Base-by-base conservation (phyloP, 2,888 invertebrate species). In the Chironomus tentans region DNA sequence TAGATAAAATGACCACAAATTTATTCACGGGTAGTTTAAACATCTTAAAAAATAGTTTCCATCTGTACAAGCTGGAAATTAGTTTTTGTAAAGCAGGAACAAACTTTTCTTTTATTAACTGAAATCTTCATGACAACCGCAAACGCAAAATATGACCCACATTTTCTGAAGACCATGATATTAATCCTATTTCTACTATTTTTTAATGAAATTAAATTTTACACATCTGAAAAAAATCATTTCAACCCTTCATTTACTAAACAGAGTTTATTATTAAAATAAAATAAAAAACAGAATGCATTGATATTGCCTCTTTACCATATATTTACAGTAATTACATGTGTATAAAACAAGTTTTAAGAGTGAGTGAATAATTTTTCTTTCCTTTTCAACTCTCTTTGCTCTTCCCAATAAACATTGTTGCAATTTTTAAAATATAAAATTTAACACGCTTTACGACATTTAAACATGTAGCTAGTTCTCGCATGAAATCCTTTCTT, bases 361-460 rank as follows among this genome's bases (percentile, higher is more conserved):
- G 56, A 38, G 38, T 50, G 15, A 15, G n/a, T 7, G 56, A 56
- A 56, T 7, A 56, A 56, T 56, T 18, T n/a, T 56, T 56, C 15
- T 5, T 18, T 18, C 18, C 15, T 56, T 7, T 56, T 56, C 15
- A 50, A 56, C 56, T 56, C 15, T 56, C 2, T 56, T 56, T n/a
- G n/a, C 56, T 56, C 18, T 7, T 15, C 18, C 6, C 18, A 56
- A 15, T 38, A 38, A 38, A 71, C 71, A 71, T 15, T 71, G 71
- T 71, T 71, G 71, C 71, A 50, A 71, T 65, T 65, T 65, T 65
- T 21, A 65, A 21, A 47, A 70, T 47, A 18, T 46, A 18, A 71
- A 71, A 71, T 71, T 71, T 71, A 71, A 71, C 50, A 71, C 71
- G 71, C 71, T 56, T 50, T 71, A 71, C 56, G 56, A 50, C 71